Evolutionary conservation across 2,797 vertebrate genomes (phyloP).

Genomic region (Nasua narica): DNA sequence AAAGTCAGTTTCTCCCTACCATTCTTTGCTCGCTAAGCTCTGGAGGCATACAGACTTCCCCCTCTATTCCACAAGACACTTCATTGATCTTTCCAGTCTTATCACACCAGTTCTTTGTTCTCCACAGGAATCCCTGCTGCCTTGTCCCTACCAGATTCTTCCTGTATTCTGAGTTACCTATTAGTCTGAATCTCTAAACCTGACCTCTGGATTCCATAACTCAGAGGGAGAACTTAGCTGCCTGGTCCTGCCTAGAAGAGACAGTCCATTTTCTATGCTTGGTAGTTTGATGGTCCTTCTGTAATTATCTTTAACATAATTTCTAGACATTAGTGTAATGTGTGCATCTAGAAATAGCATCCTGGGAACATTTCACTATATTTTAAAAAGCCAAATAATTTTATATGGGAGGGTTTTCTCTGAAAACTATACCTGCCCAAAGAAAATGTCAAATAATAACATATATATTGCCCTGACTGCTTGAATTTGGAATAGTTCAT

Average conservation of each 20-base stretch:
- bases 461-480: background rate
- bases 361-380: constrained; percentile 27
- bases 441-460: constrained; percentile 51
- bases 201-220: constrained; percentile 19
- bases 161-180: constrained; percentile 37
- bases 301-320: constrained; percentile 41
- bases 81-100: constrained; percentile 57
- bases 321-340: constrained; percentile 41
- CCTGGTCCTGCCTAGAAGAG: background rate
- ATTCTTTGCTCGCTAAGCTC: background rate
- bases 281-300: background rate
- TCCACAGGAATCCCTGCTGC: constrained; percentile 35
- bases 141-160: constrained; percentile 18
- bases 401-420: constrained; percentile 26
- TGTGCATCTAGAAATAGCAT: constrained; percentile 60
- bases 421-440: constrained; percentile 35
- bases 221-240: background rate
- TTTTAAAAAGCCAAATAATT: constrained; percentile 50
- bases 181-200: constrained; percentile 39
- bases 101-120: constrained; percentile 47
- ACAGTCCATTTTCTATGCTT: background rate
- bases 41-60: background rate
- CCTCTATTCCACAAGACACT: constrained; percentile 4
- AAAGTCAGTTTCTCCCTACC: background rate
- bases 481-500: constrained; percentile 14